These are phyloP conservation scores for Siderastrea siderea DNA, from an alignment of 92 coral and sea anemone species.

Conservation along the genomic window DNA sequence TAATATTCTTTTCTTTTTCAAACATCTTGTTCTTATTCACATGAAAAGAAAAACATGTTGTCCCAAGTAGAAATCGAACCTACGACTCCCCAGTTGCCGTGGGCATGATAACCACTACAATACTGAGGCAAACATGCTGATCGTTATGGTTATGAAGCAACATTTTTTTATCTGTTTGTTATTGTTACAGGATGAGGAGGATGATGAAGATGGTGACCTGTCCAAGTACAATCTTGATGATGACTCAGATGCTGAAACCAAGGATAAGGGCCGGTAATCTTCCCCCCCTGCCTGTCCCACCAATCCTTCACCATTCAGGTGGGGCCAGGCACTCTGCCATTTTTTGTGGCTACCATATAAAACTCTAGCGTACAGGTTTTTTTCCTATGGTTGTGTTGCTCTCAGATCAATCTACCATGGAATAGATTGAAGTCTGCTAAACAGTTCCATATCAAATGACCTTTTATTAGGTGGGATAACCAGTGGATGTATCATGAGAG, in stretches of 20 bases:
- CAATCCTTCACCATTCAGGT: slow-evolving; percentile 71
- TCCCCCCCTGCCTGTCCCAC: slow-evolving; percentile 58
- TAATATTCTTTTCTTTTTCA: no score
- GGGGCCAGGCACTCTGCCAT: slow-evolving; percentile 70
- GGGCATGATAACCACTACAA: no score
- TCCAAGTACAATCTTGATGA: slow-evolving; percentile 79
- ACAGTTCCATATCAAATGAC: no score
- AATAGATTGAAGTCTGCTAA: no score
- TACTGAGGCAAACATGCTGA: no score
- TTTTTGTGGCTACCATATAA: background rate
- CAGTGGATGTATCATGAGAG: no score
- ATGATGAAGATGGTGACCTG: slow-evolving; percentile 79
- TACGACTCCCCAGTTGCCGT: no score
- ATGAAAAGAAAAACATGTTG: no score
- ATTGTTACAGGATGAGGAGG: slow-evolving; percentile 53
- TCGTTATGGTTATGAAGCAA: background rate
- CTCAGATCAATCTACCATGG: no score
- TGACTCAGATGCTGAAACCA: slow-evolving; percentile 80
- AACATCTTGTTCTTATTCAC: no score
- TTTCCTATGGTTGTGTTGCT: background rate
- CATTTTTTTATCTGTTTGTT: background rate
- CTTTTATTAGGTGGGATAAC: no score
- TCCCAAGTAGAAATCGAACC: no score
- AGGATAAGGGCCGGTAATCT: slow-evolving; percentile 98
- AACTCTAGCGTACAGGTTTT: background rate